Conservation (phyloP, 1,140 invertebrate genomes). For the Littorina saxatilis region DNA sequence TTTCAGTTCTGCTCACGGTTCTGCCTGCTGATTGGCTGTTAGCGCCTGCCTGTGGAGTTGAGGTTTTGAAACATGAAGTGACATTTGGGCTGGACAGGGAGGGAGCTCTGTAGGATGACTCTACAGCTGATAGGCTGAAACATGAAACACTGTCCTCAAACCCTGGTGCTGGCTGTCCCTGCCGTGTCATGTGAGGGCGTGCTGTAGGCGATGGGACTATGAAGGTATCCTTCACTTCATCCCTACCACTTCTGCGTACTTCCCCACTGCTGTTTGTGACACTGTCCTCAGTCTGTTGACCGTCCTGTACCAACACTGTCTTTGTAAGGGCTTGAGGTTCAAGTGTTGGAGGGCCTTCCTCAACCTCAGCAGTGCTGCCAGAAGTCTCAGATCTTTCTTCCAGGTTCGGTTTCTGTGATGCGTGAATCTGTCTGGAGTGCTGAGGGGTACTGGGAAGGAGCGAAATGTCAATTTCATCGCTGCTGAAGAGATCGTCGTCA, state of each 20-base stretch:
- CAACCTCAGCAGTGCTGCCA: not conserved
- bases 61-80: constrained; percentile 1
- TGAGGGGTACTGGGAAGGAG: constrained; percentile 1
- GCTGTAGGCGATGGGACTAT: not conserved
- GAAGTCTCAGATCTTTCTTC: not conserved
- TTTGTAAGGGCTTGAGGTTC: too few species aligned
- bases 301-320: not conserved
- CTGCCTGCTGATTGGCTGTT: too few species aligned
- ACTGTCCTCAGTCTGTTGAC: not conserved
- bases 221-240: not conserved
- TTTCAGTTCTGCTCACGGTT: not conserved
- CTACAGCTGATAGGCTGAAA: not conserved
- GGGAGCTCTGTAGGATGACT: not conserved
- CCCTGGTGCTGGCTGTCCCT: not conserved
- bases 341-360: too few species aligned
- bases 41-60: not conserved
- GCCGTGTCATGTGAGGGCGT: not conserved
- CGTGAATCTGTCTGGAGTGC: not conserved
- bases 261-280: not conserved
- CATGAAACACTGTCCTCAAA: not conserved
- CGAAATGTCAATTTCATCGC: constrained; percentile 1
- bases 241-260: not conserved
- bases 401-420: too few species aligned
- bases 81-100: not conserved
- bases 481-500: constrained; percentile 20